Conservation (phyloP, 2,113 vertebrate genomes). For the Heptranchias perlo region DNA sequence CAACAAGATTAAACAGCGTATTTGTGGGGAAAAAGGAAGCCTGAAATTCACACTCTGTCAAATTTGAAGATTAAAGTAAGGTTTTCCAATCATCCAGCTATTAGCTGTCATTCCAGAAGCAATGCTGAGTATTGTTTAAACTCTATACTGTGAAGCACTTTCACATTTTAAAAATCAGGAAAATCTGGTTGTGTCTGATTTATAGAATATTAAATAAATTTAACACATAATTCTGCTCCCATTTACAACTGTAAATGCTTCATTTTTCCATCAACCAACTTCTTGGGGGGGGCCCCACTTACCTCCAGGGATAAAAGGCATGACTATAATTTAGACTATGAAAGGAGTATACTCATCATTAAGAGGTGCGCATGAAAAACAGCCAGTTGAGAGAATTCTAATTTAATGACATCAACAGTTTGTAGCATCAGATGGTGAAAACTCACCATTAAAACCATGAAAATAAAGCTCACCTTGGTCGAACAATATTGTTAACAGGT, state of each 20-base stretch:
- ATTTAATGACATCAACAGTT: background rate
- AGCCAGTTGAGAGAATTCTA: background rate
- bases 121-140: background rate
- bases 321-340: background rate
- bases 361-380: background rate
- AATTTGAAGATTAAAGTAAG: background rate
- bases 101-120: background rate
- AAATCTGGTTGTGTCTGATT: background rate
- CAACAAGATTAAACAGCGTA: constrained; percentile 57
- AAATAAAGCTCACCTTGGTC: no score
- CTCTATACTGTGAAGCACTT: background rate
- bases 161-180: background rate
- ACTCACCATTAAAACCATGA: background rate
- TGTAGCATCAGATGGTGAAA: background rate
- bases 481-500: background rate
- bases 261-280: background rate
- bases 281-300: background rate
- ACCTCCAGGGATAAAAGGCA: background rate
- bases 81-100: background rate
- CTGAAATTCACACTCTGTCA: background rate
- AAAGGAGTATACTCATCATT: no score
- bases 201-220: background rate
- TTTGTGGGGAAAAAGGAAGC: background rate
- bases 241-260: background rate
- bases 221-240: background rate